Evolutionary conservation across 2,888 invertebrate species (phyloP).

Genomic region (Athetis lepigone): DNA sequence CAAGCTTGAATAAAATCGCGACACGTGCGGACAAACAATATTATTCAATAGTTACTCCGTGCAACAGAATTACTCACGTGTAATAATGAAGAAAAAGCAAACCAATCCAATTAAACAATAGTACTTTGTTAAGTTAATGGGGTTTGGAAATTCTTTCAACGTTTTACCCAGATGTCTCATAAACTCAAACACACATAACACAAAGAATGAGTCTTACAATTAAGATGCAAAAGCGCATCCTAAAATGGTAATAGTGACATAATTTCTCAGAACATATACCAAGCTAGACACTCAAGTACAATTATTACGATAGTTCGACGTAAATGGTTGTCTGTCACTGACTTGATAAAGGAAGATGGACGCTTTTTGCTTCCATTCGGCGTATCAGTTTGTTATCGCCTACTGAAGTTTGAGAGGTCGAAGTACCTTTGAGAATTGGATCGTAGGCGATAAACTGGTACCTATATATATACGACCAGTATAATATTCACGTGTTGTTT

Average conservation of each 20-base stretch:
- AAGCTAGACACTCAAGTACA: not conserved
- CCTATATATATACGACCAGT: not conserved
- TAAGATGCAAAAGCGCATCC: slow-evolving; percentile 24
- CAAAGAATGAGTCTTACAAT: slow-evolving; percentile 9
- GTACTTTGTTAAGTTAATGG: not conserved
- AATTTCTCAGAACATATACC: slow-evolving; percentile 33
- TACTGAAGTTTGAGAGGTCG: slow-evolving; percentile 1
- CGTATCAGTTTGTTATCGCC: slow-evolving; percentile 13
- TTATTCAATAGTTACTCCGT: not conserved
- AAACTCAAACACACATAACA: too few species aligned
- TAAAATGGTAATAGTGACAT: slow-evolving; percentile 46
- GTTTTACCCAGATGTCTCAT: not conserved
- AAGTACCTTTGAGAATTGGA: not conserved
- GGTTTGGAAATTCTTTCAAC: not conserved
- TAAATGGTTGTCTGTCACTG: not conserved
- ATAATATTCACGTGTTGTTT: slow-evolving; percentile 18
- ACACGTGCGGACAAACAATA: not conserved
- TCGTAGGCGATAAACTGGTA: slow-evolving; percentile 6
- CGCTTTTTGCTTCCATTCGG: not conserved
- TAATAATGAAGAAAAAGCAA: slow-evolving; percentile 3
- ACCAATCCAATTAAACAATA: not conserved
- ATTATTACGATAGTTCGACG: slow-evolving; percentile 10
- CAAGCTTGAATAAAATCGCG: not conserved
- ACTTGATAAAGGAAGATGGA: slow-evolving; percentile 17
- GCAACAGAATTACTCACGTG: not conserved